Base-by-base conservation (phyloP, 2,113 vertebrate genomes). In the Takifugu flavidus region DNA sequence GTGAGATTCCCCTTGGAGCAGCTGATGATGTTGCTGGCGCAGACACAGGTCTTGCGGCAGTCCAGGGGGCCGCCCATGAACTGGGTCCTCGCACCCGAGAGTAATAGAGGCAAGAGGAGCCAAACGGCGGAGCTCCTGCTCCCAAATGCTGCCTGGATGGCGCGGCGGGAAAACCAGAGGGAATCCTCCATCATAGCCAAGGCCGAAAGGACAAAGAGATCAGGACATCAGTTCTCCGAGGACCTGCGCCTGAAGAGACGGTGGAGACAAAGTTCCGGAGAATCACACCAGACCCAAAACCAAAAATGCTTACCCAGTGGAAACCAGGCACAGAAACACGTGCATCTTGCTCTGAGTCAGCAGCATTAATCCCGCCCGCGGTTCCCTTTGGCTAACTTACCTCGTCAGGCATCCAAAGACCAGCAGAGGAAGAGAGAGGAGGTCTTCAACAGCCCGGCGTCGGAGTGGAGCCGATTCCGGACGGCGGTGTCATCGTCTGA, bases 11-110 rank as follows among this genome's bases (percentile, higher is more conserved):
- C 89, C 75, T 91, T 93, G 10, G 95, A 92, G 74, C 97, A 99
- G 88, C 94, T 95, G 65, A 98, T 90, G 62, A 98, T 94, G 90
- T 95, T 95, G 82, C 95, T 97, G 87, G 96, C 96, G 0, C 96
- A 98, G 65, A 99, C 79, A 49, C 97, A 99, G 12, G 74, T 90
- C 1, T 76, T 84, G 46, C 88, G 91, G 66, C 93, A 96, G 86
- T 87, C 91, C 52, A 91, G 77, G n/a, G 85, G 68, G 3, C 13
- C 62, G 14, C 84, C 79, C 2, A 72, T 64, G 0, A 71, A 29
- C 67, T 85, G 74, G 25, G 47, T 44, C 53, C 53, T 53, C 42
- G 56, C 26, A 12, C 78, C 56, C 2, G 59, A 34, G 67, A 49
- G 29, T 49, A 56, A 57, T 3, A 84, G 65, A 49, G 80, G 59